These are phyloP conservation scores for Iselma pallidipennis DNA, from an alignment of 2,888 invertebrate genomes.

Conservation along the genomic window DNA sequence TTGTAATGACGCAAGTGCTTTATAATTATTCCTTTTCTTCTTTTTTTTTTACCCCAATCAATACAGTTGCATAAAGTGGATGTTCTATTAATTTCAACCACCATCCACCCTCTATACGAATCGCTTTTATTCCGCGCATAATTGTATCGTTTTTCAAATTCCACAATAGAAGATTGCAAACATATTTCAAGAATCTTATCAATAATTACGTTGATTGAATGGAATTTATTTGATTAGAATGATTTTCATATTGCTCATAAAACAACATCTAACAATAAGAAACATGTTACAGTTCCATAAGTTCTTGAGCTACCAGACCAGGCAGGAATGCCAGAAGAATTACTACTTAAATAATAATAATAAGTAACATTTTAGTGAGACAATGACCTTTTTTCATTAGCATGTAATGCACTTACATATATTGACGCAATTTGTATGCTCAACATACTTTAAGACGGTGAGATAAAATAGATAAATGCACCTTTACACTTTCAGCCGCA, in stretches of 20 bases:
- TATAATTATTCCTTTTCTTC: constrained; percentile 31
- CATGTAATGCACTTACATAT: constrained; percentile 13
- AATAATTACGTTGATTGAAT: neutral
- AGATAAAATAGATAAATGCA: neutral
- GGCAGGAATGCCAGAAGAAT: neutral
- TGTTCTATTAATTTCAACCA: constrained; percentile 1
- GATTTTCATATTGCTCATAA: neutral
- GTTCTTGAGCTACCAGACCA: neutral
- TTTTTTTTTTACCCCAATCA: constrained; percentile 37
- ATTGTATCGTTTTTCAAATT: neutral
- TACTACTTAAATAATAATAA: constrained; percentile 6
- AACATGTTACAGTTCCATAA: neutral
- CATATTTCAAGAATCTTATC: neutral
- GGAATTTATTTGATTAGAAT: neutral
- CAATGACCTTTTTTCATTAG: constrained; percentile 24
- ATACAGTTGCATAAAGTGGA: constrained; percentile 26
- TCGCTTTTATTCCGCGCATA: neutral
- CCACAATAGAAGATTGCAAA: too few species aligned
- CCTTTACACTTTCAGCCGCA: neutral
- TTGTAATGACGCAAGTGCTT: constrained; percentile 40
- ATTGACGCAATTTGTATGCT: constrained; percentile 15
- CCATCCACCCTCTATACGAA: constrained; percentile 4
- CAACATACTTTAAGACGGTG: neutral
- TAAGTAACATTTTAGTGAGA: constrained; percentile 11
- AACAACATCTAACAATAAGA: neutral